Evolutionary conservation across 2,888 invertebrate genomes (phyloP).

Genomic region (Limnephilus auricula): DNA sequence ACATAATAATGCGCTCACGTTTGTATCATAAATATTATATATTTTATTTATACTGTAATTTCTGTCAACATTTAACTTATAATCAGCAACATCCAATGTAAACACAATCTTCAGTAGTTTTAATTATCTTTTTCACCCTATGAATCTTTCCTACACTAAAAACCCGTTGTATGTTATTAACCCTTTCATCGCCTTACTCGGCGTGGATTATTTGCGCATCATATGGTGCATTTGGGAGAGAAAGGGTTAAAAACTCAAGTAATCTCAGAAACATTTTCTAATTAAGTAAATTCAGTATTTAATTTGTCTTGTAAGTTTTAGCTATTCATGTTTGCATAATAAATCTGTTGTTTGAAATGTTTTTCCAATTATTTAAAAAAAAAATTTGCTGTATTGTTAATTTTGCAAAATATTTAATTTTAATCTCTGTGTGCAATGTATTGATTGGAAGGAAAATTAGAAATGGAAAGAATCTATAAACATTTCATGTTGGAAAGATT

Average conservation of each 20-base stretch:
- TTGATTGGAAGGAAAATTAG: not conserved
- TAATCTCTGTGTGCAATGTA: not conserved
- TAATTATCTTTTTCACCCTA: not conserved
- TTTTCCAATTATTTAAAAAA: not conserved
- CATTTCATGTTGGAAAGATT: not conserved
- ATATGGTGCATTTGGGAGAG: not conserved
- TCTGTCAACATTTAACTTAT: not conserved
- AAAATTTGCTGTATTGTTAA: not conserved
- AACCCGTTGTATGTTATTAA: not conserved
- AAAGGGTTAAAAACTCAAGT: not conserved
- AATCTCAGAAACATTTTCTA: not conserved
- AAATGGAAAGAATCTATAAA: not conserved
- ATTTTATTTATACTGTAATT: not conserved
- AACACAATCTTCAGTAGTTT: not conserved
- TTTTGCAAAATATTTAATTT: not conserved
- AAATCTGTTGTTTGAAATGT: not conserved
- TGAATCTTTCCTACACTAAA: not conserved
- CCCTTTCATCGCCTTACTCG: not conserved
- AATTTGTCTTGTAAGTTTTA: not conserved
- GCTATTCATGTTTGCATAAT: not conserved
- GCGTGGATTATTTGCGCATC: not conserved
- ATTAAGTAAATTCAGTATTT: not conserved
- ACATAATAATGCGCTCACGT: not conserved
- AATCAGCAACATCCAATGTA: not conserved
- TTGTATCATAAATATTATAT: not conserved